These are phyloP conservation scores for Aphelinus certus DNA, from an alignment of 1,140 invertebrate genomes.

Conservation along the genomic window DNA sequence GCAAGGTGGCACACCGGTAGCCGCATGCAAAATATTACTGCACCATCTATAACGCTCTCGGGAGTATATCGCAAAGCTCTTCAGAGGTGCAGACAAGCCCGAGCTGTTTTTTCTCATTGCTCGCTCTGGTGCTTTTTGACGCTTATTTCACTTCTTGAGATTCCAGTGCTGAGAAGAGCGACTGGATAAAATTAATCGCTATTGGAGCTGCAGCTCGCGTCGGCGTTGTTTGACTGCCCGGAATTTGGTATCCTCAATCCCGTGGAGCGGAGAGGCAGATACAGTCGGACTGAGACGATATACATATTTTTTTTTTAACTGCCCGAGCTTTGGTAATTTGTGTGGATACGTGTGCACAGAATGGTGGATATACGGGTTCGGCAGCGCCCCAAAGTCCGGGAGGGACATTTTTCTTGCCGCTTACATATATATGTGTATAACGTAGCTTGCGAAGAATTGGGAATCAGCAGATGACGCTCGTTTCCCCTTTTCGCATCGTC, in stretches of 20 bases:
- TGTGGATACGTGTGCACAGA: constrained; percentile 29
- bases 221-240: constrained; percentile 47
- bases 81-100: constrained; percentile 25
- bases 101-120: background rate
- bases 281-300: too few species aligned
- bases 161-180: background rate
- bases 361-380: constrained; percentile 26
- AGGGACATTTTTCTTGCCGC: constrained; percentile 48
- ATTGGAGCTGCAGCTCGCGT: constrained; percentile 43
- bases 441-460: constrained; percentile 46
- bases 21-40: constrained; percentile 25
- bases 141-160: constrained; percentile 18
- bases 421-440: constrained; percentile 7
- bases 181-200: constrained; percentile 45
- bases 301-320: constrained; percentile 26
- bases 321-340: constrained; percentile 15
- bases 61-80: constrained; percentile 22
- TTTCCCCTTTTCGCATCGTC: constrained; percentile 44
- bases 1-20: constrained; percentile 19
- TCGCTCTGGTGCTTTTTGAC: background rate
- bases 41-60: constrained; percentile 14
- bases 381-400: constrained; percentile 52
- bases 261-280: too few species aligned
- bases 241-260: constrained; percentile 45
- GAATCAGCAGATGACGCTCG: constrained; percentile 61